Base-by-base conservation (phyloP, 2,797 vertebrate species). In the Microhierax caerulescens region DNA sequence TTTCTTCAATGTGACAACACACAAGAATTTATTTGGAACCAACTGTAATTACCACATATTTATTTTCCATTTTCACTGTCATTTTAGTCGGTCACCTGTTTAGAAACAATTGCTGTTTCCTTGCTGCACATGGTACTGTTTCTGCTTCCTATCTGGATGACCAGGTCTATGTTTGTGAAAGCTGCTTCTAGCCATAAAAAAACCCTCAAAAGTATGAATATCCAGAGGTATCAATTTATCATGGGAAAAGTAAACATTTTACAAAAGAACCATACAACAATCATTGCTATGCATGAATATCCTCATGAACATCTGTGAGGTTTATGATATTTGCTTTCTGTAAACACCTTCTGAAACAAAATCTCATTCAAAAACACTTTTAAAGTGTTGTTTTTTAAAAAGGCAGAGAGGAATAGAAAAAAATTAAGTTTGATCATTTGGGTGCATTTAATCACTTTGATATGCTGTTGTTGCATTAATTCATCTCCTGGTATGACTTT, bases 171-270 rank as follows among this genome's bases (percentile, higher is more conserved):
- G 25, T 8, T 20, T 70, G 12, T 45, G 39, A 90, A 87, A 73
- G 51, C 4, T 82, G 23, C 19, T 65, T 85, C 54, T 67, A 73
- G 39, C 11, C 11, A 57, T 61, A 28, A 68, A 76, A 75, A 56
- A 2, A 9, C 0, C 4, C 27, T 56, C 22, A 32, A 72, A 94
- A 81, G 18, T 43, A 39, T 6, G 7, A 65, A 36, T 51, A 94
- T 63, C 30, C 37, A 78, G 28, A 84, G 7, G 14, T 73, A 75
- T 48, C 32, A 68, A 30, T 3, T 50, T 68, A 30, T 69, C 12
- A 39, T 39, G 22, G 22, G 28, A 78, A 88, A 92, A 94, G 30
- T 13, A 92, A 96, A 81, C 6, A 59, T 81, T 89, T 81, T 76
- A 69, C 15, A 65, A 61, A 92, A 93, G 41, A 84, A 12, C 0